phyloP scores from a whole-genome alignment of 1,140 invertebrate genomes.

The Drosophila equinoxialis region DNA sequence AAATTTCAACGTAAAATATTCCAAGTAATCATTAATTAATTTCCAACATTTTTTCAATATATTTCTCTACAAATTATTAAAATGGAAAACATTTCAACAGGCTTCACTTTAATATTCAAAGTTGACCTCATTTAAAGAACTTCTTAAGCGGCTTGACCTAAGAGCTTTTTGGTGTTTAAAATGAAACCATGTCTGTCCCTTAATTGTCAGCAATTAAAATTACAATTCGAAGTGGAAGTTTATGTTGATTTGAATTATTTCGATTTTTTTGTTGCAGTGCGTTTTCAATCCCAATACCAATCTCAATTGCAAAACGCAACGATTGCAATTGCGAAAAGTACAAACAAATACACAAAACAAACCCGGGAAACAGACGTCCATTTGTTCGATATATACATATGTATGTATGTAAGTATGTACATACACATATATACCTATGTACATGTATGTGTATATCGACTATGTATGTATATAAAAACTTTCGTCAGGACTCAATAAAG shows the following conservation, averaged over 20 bases:
- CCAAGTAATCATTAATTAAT: too few species aligned
- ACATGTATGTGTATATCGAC: neutral
- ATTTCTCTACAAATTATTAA: too few species aligned
- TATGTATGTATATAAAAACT: conserved; percentile 42
- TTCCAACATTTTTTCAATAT: too few species aligned
- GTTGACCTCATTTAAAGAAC: too few species aligned
- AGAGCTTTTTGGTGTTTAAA: too few species aligned
- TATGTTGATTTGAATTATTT: neutral
- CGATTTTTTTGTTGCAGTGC: conserved; percentile 20
- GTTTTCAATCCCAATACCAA: conserved; percentile 1
- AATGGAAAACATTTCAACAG: too few species aligned
- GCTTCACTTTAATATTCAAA: too few species aligned
- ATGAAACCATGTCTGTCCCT: too few species aligned
- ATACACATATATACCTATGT: neutral
- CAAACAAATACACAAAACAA: conserved; percentile 21
- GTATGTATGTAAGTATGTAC: neutral
- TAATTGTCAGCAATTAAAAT: too few species aligned
- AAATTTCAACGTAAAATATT: too few species aligned
- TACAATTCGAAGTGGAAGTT: neutral
- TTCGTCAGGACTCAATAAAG: conserved; percentile 56
- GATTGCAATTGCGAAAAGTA: conserved; percentile 47
- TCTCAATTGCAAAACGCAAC: neutral
- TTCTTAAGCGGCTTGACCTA: too few species aligned
- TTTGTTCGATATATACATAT: conserved; percentile 15
- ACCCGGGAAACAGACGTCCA: conserved; percentile 31